phyloP scores from a whole-genome alignment of 2,113 vertebrate species.

The Stigmatopora nigra region DNA sequence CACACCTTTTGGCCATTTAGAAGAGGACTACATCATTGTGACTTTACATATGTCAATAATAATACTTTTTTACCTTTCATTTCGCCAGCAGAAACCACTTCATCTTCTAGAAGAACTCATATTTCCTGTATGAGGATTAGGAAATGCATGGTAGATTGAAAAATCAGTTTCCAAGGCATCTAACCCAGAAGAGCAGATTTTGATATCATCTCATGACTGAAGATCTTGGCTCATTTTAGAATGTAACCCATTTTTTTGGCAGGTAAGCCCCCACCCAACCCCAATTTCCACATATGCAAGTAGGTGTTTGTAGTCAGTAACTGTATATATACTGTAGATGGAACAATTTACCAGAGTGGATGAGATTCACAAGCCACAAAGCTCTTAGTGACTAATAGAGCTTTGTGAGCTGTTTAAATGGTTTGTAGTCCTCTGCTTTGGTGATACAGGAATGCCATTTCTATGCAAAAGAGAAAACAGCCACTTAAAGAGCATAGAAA shows the following conservation, averaged over 20 bases:
- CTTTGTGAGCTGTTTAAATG: slow-evolving; percentile 33
- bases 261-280: slow-evolving; percentile 41
- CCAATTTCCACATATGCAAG: slow-evolving; percentile 39
- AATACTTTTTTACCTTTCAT: slow-evolving; percentile 27
- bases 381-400: slow-evolving; percentile 30
- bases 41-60: slow-evolving; percentile 28
- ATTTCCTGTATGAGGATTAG: slow-evolving; percentile 50
- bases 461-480: slow-evolving; percentile 27
- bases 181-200: slow-evolving; percentile 39
- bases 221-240: slow-evolving; percentile 52
- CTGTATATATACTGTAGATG: slow-evolving; percentile 49
- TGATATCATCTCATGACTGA: slow-evolving; percentile 51
- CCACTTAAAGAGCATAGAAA: slow-evolving; percentile 5
- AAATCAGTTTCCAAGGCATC: slow-evolving; percentile 44
- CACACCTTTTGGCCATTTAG: slow-evolving; percentile 18
- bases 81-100: slow-evolving; percentile 17
- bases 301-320: slow-evolving; percentile 55
- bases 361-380: slow-evolving; percentile 36
- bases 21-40: slow-evolving; percentile 23
- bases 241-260: slow-evolving; percentile 42
- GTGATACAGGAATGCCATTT: slow-evolving; percentile 19
- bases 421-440: slow-evolving; percentile 30
- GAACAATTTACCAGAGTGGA: slow-evolving; percentile 41
- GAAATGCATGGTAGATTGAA: slow-evolving; percentile 57
- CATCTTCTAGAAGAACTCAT: slow-evolving; percentile 30